Evolutionary conservation across 2,113 vertebrate genomes (phyloP).

Genomic region (Lates calcarifer): DNA sequence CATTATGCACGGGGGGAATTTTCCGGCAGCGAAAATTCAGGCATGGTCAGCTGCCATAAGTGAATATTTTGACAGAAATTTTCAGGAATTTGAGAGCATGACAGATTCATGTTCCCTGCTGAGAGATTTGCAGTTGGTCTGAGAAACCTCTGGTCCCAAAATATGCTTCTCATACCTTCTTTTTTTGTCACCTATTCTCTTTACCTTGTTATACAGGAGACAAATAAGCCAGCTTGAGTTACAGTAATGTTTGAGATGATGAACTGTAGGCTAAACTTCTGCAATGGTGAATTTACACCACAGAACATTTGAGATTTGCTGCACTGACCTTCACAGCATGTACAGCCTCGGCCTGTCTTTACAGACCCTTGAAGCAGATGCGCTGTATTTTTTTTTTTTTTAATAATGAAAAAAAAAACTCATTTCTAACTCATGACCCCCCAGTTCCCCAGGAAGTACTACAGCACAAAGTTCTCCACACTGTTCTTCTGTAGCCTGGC

Average conservation of each 20-base stretch:
- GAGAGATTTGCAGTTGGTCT: constrained; percentile 25
- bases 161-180: constrained; percentile 34
- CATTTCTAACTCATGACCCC: not conserved
- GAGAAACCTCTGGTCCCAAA: constrained; percentile 23
- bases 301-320: not conserved
- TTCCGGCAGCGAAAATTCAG: constrained; percentile 6
- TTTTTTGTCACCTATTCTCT: not conserved
- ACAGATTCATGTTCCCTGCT: constrained; percentile 43
- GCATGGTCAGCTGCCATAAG: not conserved
- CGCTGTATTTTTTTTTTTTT: not conserved
- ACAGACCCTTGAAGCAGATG: not conserved
- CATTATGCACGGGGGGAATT: constrained; percentile 19
- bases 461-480: not conserved
- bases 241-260: not conserved
- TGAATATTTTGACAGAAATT: constrained; percentile 46
- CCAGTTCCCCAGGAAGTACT: not conserved
- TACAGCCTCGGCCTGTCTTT: too few relatives aligned
- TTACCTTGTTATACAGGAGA: not conserved
- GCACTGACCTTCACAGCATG: too few relatives aligned
- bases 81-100: constrained; percentile 34
- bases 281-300: not conserved
- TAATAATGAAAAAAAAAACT: not conserved
- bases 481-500: not conserved
- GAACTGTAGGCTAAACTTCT: not conserved
- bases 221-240: not conserved